Base-by-base conservation (phyloP, 2,797 vertebrate genomes). In the Enteromius unitaeniatus region DNA sequence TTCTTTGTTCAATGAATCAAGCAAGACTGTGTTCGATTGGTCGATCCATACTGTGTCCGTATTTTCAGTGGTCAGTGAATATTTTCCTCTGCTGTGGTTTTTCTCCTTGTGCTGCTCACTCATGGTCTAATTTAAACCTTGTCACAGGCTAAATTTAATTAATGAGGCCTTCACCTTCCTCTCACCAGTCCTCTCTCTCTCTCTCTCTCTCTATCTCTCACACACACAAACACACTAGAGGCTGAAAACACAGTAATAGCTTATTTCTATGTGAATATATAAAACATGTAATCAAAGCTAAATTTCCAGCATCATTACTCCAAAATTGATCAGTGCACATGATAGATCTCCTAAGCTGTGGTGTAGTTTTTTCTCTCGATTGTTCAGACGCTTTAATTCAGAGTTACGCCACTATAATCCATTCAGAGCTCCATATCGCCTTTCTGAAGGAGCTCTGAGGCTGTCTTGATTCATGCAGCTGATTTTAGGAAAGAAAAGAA, bases 81-180 rank as follows among this genome's bases (percentile, higher is more conserved):
- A 58, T 55, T 37, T 76, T 77, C n/a, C 23, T 65, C 23, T 49
- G 26, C 37, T 64, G 11, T 58, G 37, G n/a, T 47, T 62, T 62
- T 78, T 47, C 76, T 78, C 40, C 45, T 28, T 34, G 10, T 51
- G 80, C 42, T 37, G 80, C 28, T 75, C 72, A 82, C 45, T 76
- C 72, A 34, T 40, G 58, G 28, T 53, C 81, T 76, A 64, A 51
- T 80, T 74, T 78, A 28, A 78, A 78, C 42, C 23, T 64, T 21
- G 31, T 53, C 28, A 76, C 8, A 10, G 67, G 67, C 74, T 87
- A 74, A 82, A 78, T 78, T 78, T 74, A 73, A 81, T 84, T 23
- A 85, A 79, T 19, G 14, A 64, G 53, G 49, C 19, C 49, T 6
- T 65, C 72, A 37, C 28, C 79, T 78, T 47, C 60, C 60, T 53